Evolutionary conservation across 2,888 invertebrate genomes (phyloP), one percentile per base, ranked within the genome.

Genomic region (Odontocolon sp.): DNA sequence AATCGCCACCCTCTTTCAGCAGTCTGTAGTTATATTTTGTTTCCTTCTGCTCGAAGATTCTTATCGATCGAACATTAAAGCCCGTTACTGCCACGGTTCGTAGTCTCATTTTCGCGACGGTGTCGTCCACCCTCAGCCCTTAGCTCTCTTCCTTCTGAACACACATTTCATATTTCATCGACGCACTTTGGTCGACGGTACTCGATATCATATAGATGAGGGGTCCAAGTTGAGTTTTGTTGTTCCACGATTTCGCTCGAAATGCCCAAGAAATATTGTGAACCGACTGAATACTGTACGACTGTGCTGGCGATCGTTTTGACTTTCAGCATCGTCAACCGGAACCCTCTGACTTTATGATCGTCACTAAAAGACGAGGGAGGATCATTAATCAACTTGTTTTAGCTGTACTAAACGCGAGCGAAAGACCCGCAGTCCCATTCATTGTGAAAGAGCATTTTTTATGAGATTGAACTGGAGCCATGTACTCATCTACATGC

Each of bases 11-110:
- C 18, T 61, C 31, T 16, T 9, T 9, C 31, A 3, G 26, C 45
- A n/a, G 16, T 11, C n/a, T 18, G 28, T 45, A 47, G 21, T 26
- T 56, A 28, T 52, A 59, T 52, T 59, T 59, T 59, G 9, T 23
- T 40, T 69, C 14, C 26, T 33, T 38, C 36, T 21, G 23, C 56
- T 36, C 16, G 3, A 45, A 57, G 63, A 68, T 68, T 14, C n/a
- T 14, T 57, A 68, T 57, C 67, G 67, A 36, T 47, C 16, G 42
- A 57, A 45, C 56, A 68, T 56, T 56, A 68, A 45, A 45, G 14
- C 14, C 31, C 67, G 54, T 42, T 67, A 31, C 28, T 23, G n/a
- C 54, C 28, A 11, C 52, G 59, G 28, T 38, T 2, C 16, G 28
- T 3, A 38, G 40, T 14, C 28, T n/a, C 11, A 45, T 66, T 45